Evolutionary conservation across 2,888 invertebrate species (phyloP).

Genomic region (Hydrotaea cyrtoneurina): DNA sequence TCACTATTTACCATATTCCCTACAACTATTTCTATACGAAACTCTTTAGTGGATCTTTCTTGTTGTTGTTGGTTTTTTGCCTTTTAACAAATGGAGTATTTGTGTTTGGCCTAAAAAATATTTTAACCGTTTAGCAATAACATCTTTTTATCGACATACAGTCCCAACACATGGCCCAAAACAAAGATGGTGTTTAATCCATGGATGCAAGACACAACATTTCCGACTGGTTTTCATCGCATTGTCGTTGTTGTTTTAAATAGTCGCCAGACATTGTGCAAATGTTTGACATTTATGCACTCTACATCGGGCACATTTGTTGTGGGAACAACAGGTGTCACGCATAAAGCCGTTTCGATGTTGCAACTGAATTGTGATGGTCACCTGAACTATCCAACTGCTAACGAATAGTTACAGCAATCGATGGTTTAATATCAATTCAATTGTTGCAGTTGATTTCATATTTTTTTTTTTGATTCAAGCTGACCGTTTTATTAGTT

Average conservation of each 20-base stretch:
- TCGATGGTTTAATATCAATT: no score
- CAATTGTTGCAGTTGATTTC: no score
- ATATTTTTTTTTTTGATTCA: no score
- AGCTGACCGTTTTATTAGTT: no score
- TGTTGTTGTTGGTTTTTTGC: no score
- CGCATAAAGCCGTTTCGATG: no score
- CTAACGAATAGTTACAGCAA: no score
- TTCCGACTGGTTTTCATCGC: slow-evolving; percentile 13
- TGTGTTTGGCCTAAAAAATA: slow-evolving; percentile 50
- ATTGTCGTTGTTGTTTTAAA: not conserved
- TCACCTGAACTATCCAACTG: no score
- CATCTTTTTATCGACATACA: slow-evolving; percentile 5
- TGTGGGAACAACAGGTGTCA: no score
- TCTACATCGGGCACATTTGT: not conserved
- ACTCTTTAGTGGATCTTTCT: slow-evolving; percentile 24
- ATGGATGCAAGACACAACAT: slow-evolving; percentile 14
- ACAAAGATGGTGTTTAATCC: not conserved
- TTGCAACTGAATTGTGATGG: no score
- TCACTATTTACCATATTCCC: slow-evolving; percentile 29
- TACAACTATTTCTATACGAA: not conserved
- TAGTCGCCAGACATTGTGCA: not conserved
- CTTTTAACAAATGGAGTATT: slow-evolving; percentile 54
- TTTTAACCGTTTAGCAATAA: slow-evolving; percentile 50
- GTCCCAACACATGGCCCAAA: not conserved
- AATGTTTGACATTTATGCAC: not conserved